Conservation (phyloP, 2,797 vertebrate species). For the Bradypodion ventrale region DNA sequence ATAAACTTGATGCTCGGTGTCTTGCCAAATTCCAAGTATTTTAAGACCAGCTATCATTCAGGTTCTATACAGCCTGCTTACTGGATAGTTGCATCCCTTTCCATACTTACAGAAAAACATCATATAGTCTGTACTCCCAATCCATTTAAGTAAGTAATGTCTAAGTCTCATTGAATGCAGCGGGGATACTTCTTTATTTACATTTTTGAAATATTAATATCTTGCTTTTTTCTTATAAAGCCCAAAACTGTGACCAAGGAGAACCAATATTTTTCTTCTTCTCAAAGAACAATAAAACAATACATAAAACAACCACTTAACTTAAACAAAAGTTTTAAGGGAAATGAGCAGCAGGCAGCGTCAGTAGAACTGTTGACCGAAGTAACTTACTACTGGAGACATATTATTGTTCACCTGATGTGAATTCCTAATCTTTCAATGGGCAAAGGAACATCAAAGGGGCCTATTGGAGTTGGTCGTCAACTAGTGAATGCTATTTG, state of each 20-base stretch:
- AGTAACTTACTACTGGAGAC: background rate
- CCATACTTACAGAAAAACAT: background rate
- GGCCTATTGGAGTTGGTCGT: no score
- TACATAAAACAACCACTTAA: background rate
- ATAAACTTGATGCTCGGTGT: background rate
- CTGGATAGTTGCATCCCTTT: background rate
- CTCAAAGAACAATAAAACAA: background rate
- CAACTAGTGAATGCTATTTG: background rate
- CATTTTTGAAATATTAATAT: background rate
- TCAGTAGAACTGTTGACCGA: background rate
- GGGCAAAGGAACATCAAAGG: no score
- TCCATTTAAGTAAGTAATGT: background rate
- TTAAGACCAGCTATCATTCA: background rate
- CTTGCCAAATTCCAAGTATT: background rate
- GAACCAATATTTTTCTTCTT: no score
- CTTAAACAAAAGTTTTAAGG: no score
- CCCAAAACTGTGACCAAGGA: background rate
- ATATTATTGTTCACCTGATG: background rate
- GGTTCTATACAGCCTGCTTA: background rate
- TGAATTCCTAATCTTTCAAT: no score
- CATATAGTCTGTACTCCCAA: background rate
- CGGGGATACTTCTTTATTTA: background rate
- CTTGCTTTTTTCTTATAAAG: background rate
- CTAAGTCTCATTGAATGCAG: background rate
- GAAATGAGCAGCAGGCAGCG: no score